Evolutionary conservation across 2,888 invertebrate species (phyloP).

Genomic region (Drosophila birchii): DNA sequence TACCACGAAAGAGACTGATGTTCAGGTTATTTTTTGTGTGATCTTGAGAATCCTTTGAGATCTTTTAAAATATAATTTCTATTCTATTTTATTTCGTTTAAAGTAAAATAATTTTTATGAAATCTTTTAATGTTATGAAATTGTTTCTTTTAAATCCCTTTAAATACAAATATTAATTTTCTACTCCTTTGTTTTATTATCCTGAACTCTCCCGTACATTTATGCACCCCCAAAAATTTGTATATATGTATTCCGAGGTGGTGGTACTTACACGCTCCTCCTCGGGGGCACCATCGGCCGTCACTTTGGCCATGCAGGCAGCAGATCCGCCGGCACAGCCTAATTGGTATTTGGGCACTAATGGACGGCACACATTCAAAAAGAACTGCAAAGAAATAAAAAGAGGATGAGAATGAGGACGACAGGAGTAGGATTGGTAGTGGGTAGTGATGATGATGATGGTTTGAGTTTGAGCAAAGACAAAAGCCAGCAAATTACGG

Average conservation of each 20-base stretch:
- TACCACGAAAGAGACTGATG: no score
- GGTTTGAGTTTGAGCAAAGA: slow-evolving; percentile 38
- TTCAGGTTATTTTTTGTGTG: no score
- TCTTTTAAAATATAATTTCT: no score
- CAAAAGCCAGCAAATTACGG: slow-evolving; percentile 51
- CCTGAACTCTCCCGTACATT: slow-evolving; percentile 3
- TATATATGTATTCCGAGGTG: slow-evolving; percentile 3
- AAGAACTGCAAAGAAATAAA: slow-evolving; percentile 75
- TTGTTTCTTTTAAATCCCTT: background rate
- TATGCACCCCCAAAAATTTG: background rate
- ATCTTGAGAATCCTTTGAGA: no score
- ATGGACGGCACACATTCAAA: slow-evolving; percentile 84
- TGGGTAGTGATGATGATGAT: slow-evolving; percentile 1
- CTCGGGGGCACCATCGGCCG: slow-evolving; percentile 77
- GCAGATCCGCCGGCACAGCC: slow-evolving; percentile 84
- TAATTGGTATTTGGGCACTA: slow-evolving; percentile 83
- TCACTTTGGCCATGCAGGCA: slow-evolving; percentile 82
- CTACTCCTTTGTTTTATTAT: background rate
- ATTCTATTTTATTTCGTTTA: no score
- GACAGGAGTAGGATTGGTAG: slow-evolving; percentile 4
- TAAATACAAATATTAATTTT: no score
- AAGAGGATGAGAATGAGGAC: background rate
- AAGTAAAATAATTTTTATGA: no score
- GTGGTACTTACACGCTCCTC: slow-evolving; percentile 82
- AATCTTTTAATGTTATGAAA: background rate